Base-by-base conservation (phyloP, 1,140 invertebrate genomes). In the Glossosoma conforme region DNA sequence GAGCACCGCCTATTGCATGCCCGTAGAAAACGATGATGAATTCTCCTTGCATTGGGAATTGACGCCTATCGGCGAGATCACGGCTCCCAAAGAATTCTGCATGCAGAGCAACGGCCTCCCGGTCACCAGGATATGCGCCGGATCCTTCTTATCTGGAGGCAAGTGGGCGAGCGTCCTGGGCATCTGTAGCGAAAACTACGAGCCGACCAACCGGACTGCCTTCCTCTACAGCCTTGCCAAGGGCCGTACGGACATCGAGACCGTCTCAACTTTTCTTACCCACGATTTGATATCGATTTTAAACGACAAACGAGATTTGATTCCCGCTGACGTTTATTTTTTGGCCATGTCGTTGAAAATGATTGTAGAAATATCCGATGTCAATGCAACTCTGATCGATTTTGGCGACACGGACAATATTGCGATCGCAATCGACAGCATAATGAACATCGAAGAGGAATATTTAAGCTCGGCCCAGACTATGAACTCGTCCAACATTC, bases 401-500 rank as follows among this genome's bases (percentile, higher is more conserved):
- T 61, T 70, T 42, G 69, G 70, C n/a, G 66, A 70, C 30, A 63
- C 69, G 15, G 49, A 62, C 20, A 72, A 76, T 42, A 66, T 76
- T 32, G 70, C 75, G 2, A 67, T 61, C 52, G 67, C 70, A 15
- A 73, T 75, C 61, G 67, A 77, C 56, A 70, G 67, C 60, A 46
- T 78, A 13, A 67, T 73, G 60, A 43, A 66, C 18, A 58, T 77
- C 1, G 67, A 77, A 56, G 57, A 60, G 28, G 54, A 54, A n/a
- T 69, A 69, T 42, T 61, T 78, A 33, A 62, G 60, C 36, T 61
- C 71, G 54, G 67, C 76, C 4, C 67, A 72, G 52, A 66, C 66
- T 13, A 60, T 78, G 19, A 78, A 78, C 54, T 75, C 75, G 9
- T 77, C 75, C 2, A 78, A 77, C 59, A 66, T 74, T 17, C 66